phyloP scores from a whole-genome alignment of 2,113 vertebrate genomes.

The Anser brachyrhynchus region DNA sequence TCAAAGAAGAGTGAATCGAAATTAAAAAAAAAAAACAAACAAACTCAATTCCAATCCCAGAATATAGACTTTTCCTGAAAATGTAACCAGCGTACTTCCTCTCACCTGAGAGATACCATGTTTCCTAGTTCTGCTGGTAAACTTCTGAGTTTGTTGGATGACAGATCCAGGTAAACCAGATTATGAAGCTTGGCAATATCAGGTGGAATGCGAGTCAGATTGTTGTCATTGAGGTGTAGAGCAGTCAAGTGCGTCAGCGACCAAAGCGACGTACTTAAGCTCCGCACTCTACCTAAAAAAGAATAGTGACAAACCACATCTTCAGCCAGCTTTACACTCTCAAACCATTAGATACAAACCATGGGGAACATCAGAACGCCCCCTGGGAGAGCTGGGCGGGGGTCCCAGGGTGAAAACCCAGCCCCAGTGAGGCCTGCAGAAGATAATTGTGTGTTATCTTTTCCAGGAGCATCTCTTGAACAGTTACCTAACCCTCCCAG shows the following conservation, averaged over 20 bases:
- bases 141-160: slow-evolving; percentile 99
- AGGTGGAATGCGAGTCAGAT: slow-evolving; percentile 94
- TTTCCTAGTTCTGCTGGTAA: slow-evolving; percentile 99
- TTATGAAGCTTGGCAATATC: slow-evolving; percentile 98
- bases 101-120: slow-evolving; percentile 99
- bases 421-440: accelerated
- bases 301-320: slow-evolving; percentile 3
- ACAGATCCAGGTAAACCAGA: slow-evolving; percentile 98
- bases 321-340: background rate
- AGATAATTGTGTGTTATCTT: accelerated
- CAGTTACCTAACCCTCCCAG: background rate
- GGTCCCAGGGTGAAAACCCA: background rate
- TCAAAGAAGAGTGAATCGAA: background rate
- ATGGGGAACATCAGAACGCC: background rate
- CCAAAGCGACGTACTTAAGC: slow-evolving; percentile 93
- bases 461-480: background rate
- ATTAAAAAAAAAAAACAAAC: background rate
- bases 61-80: accelerated
- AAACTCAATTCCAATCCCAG: accelerated
- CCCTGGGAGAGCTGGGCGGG: background rate
- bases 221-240: slow-evolving; percentile 98
- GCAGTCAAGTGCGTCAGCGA: slow-evolving; percentile 96
- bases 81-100: background rate
- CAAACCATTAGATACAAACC: background rate
- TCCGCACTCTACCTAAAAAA: slow-evolving; percentile 91